A percentile compares a stretch with the other conserved stretches of the same genome.
phyloP scores from a whole-genome alignment of 2,888 invertebrate species.

The Ophioninae sp. region DNA sequence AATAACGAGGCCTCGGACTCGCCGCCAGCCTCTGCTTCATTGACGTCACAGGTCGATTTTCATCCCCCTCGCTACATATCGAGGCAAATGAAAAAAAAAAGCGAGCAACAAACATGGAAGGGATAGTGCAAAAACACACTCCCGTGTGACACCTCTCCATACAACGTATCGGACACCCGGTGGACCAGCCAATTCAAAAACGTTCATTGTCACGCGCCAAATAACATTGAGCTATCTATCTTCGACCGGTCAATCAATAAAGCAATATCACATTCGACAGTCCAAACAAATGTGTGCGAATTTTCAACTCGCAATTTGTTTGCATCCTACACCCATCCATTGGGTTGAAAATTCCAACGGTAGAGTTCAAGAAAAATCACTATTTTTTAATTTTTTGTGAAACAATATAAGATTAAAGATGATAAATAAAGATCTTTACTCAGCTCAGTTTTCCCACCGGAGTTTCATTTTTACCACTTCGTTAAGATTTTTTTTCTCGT shows the following conservation, averaged over 20 bases:
- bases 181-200: constrained; percentile 24
- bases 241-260: constrained; percentile 22
- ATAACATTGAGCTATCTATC: constrained; percentile 17
- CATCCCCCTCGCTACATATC: constrained; percentile 49
- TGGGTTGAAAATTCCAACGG: background rate
- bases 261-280: constrained; percentile 16
- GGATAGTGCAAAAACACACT: constrained; percentile 19
- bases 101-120: constrained; percentile 8
- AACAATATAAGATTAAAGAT: too few species aligned
- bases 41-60: constrained; percentile 67
- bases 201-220: constrained; percentile 32
- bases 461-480: too few species aligned
- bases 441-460: too few species aligned
- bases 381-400: too few species aligned
- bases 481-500: background rate
- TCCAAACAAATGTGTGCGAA: background rate
- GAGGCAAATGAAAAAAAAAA: constrained; percentile 18
- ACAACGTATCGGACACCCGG: background rate
- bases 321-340: background rate
- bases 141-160: background rate
- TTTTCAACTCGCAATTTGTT: background rate
- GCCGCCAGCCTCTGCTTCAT: constrained; percentile 67
- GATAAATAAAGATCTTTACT: too few species aligned
- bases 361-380: background rate
- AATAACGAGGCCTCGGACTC: constrained; percentile 58